Conservation (phyloP, 2,888 invertebrate species). For the Standfussiana lucernea region DNA sequence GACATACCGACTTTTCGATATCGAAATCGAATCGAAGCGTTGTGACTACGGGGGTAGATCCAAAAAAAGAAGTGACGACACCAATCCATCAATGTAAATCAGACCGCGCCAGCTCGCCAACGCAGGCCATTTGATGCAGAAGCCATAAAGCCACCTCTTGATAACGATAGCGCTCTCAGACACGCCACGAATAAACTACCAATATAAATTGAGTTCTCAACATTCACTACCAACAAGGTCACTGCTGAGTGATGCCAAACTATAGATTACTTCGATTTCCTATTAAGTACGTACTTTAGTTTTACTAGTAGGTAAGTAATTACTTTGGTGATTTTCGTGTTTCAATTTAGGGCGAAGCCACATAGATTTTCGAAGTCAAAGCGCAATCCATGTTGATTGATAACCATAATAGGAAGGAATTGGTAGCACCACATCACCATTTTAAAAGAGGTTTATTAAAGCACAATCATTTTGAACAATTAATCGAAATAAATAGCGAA, state of each 20-base stretch:
- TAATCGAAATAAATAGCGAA: too few species aligned
- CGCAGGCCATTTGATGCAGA: slow-evolving; percentile 25
- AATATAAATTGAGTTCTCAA: slow-evolving; percentile 42
- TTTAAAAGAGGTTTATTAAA: not conserved
- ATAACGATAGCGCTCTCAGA: slow-evolving; percentile 31
- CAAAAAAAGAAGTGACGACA: slow-evolving; percentile 12
- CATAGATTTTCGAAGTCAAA: not conserved
- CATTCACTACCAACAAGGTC: slow-evolving; percentile 24
- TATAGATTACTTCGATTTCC: slow-evolving; percentile 9
- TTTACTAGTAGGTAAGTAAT: not conserved
- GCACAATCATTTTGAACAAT: not conserved
- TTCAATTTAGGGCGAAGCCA: not conserved
- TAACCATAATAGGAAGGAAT: not conserved
- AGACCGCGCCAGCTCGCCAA: slow-evolving; percentile 17
- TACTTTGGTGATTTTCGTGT: not conserved
- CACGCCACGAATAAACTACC: slow-evolving; percentile 48
- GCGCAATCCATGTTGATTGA: not conserved
- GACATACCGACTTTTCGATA: too few species aligned
- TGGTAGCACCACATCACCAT: not conserved
- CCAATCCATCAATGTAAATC: slow-evolving; percentile 31
- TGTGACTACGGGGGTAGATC: too few species aligned
- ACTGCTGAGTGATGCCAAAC: slow-evolving; percentile 19
- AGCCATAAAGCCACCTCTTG: slow-evolving; percentile 42
- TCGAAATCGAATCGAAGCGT: too few species aligned
- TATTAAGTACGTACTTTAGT: not conserved